phyloP scores from a whole-genome alignment of 2,113 vertebrate species.

The Takifugu bimaculatus region DNA sequence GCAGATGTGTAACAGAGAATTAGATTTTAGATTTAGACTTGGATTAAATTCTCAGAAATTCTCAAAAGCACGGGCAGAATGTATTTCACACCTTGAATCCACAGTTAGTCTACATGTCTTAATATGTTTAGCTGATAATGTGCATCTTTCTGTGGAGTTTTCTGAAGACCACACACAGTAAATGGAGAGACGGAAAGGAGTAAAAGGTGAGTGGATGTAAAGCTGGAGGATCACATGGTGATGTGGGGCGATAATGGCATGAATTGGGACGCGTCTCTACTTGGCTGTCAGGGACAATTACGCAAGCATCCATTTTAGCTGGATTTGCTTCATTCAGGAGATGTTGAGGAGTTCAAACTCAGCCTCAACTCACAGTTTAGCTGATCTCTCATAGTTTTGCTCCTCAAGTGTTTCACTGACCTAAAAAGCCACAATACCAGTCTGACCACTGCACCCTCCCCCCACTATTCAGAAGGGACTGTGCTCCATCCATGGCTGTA shows the following conservation, averaged over 20 bases:
- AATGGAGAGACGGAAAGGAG: conserved; percentile 24
- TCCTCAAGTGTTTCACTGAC: conserved; percentile 33
- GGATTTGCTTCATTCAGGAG: conserved; percentile 9
- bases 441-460: conserved; percentile 4
- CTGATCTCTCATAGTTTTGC: not conserved
- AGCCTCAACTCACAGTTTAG: not conserved
- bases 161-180: conserved; percentile 10
- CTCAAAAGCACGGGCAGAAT: too few species aligned
- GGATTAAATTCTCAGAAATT: too few species aligned
- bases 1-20: too few species aligned
- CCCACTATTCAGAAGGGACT: conserved; percentile 26
- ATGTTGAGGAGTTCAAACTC: conserved; percentile 8
- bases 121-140: too few species aligned
- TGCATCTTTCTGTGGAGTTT: not conserved
- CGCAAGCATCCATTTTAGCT: too few species aligned
- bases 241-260: conserved; percentile 50
- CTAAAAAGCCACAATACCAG: conserved; percentile 45
- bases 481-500: conserved; percentile 22
- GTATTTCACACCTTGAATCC: too few species aligned
- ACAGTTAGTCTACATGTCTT: too few species aligned
- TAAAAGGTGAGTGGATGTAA: conserved; percentile 32
- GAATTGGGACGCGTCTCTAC: conserved; percentile 16
- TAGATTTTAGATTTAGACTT: too few species aligned
- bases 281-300: conserved; percentile 15
- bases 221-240: conserved; percentile 21